Conservation (phyloP, 2,888 invertebrate genomes). For the Megalurothrips usitatus region DNA sequence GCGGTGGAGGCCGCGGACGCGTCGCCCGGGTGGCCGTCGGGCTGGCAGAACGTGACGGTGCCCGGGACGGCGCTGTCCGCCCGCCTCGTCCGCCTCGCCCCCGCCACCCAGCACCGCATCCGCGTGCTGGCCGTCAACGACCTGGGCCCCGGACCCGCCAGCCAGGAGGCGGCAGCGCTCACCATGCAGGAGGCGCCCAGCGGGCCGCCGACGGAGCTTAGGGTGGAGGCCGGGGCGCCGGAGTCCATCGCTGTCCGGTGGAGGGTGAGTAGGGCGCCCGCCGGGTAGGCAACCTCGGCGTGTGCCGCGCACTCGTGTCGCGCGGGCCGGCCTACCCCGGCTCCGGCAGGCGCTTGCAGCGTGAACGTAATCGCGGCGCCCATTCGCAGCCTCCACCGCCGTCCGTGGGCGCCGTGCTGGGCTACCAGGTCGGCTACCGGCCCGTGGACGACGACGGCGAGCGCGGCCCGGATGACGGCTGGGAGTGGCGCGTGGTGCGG, state of each 20-base stretch:
- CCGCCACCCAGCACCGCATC: conserved; percentile 76
- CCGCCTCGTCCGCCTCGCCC: conserved; percentile 52
- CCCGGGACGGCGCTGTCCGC: conserved; percentile 39
- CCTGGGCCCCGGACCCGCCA: conserved; percentile 73
- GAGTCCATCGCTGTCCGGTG: conserved; percentile 11
- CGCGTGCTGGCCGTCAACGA: conserved; percentile 78
- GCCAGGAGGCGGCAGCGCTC: conserved; percentile 68
- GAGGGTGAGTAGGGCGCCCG: background rate
- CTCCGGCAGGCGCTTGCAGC: background rate
- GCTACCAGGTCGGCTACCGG: conserved; percentile 50
- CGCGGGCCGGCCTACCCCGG: background rate
- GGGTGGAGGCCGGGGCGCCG: background rate
- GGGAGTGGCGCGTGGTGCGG: conserved; percentile 16
- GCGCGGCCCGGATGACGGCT: conserved; percentile 4
- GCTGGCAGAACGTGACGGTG: conserved; percentile 45
- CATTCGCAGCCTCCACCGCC: conserved; percentile 42
- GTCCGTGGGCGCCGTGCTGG: conserved; percentile 43
- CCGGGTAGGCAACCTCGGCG: background rate
- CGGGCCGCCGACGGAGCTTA: background rate
- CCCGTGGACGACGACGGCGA: conserved; percentile 36
- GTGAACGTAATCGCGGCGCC: too few relatives aligned
- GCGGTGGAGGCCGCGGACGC: conserved; percentile 29
- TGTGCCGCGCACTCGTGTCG: background rate
- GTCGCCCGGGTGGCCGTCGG: too few relatives aligned
- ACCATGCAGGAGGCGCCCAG: conserved; percentile 67